phyloP scores from a whole-genome alignment of 1,140 invertebrate species.

The Macrobrachium nipponense region DNA sequence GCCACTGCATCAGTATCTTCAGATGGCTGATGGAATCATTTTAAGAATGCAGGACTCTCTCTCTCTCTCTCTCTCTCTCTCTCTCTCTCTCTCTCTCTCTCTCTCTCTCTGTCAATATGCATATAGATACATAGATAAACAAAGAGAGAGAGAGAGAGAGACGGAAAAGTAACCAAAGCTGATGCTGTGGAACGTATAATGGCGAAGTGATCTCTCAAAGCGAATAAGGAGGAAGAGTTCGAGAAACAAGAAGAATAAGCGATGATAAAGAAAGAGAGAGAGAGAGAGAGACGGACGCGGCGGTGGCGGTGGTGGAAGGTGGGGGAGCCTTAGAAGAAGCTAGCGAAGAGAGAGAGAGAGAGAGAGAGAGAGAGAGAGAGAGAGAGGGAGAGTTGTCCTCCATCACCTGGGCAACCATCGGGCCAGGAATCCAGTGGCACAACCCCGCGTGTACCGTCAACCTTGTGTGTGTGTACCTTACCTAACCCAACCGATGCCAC shows the following conservation, averaged over 20 bases:
- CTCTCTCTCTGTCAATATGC: neutral
- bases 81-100: neutral
- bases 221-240: neutral
- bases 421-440: too few species aligned
- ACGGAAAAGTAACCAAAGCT: too few species aligned
- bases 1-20: too few species aligned
- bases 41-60: neutral
- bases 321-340: neutral
- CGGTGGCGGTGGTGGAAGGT: too few species aligned
- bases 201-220: neutral
- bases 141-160: conserved; percentile 15
- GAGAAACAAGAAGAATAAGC: neutral
- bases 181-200: neutral
- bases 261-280: neutral
- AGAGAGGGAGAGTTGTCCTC: conserved; percentile 1
- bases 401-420: neutral
- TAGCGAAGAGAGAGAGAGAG: neutral
- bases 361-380: neutral
- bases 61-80: neutral
- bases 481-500: neutral
- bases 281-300: neutral
- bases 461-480: neutral
- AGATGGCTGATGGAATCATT: too few species aligned
- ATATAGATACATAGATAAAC: conserved; percentile 2
- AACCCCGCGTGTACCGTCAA: too few species aligned